A percentile compares a stretch with the other conserved stretches of the same genome.
phyloP scores from a whole-genome alignment of 64 coral and sea anemone species.

The Stylophora pistillata region DNA sequence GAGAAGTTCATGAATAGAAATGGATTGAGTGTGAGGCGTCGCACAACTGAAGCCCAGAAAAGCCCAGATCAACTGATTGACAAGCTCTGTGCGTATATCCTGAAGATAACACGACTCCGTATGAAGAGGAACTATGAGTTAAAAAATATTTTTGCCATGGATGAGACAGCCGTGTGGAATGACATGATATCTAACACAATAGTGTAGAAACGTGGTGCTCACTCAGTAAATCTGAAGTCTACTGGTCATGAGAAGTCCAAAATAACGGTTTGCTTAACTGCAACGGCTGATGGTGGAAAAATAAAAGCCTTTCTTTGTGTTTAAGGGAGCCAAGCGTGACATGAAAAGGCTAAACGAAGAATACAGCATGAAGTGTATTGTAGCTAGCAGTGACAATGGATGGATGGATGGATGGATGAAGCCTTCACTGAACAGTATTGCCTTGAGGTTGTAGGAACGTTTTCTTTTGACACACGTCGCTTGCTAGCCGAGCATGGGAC shows the following conservation, averaged over 20 bases:
- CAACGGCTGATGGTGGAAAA: too few species aligned
- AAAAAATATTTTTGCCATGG: slow-evolving; percentile 52
- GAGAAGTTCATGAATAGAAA: slow-evolving; percentile 52
- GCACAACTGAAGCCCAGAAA: slow-evolving; percentile 54
- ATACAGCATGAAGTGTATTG: slow-evolving; percentile 75
- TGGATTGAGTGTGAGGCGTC: slow-evolving; percentile 36
- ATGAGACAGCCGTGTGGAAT: slow-evolving; percentile 53
- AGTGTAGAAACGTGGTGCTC: slow-evolving; percentile 59
- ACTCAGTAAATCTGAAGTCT: slow-evolving; percentile 59
- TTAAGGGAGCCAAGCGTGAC: too few species aligned
- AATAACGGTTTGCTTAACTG: too few species aligned
- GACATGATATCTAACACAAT: slow-evolving; percentile 67
- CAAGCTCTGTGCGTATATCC: slow-evolving; percentile 63
- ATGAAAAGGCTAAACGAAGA: too few species aligned
- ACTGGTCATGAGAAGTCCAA: slow-evolving; percentile 48
- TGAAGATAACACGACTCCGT: too few species aligned
- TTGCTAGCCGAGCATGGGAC: too few species aligned
- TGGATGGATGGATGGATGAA: slow-evolving; percentile 58
- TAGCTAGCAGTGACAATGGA: slow-evolving; percentile 71
- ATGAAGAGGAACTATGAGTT: slow-evolving; percentile 53
- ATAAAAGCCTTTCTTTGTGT: too few species aligned
- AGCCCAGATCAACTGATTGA: slow-evolving; percentile 38
- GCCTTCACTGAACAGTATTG: slow-evolving; percentile 41
- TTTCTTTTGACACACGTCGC: too few species aligned
- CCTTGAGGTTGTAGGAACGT: too few species aligned